Conservation (phyloP, 1,140 invertebrate genomes). For the Zaprionus ghesquierei region DNA sequence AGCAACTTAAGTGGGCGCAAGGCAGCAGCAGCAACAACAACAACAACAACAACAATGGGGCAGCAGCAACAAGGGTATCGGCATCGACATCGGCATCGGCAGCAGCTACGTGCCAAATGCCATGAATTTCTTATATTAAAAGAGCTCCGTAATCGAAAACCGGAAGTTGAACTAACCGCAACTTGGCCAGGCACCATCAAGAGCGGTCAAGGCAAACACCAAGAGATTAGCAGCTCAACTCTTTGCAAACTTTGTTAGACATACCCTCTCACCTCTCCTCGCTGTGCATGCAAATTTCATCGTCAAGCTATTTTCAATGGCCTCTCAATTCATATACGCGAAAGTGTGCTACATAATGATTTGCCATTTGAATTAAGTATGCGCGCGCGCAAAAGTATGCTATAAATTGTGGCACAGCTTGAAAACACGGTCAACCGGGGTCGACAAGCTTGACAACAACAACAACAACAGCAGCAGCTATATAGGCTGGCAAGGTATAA, state of each 20-base stretch:
- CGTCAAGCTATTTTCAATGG: conserved; percentile 38
- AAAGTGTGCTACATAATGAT: neutral
- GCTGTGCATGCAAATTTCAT: conserved; percentile 49
- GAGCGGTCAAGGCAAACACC: conserved; percentile 40
- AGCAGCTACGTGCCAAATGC: conserved; percentile 63
- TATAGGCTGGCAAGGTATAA: conserved; percentile 67
- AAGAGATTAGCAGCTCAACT: conserved; percentile 69
- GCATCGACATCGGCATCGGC: neutral
- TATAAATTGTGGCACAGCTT: conserved; percentile 28
- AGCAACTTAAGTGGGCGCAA: conserved; percentile 64
- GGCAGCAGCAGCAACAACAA: neutral
- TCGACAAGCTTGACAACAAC: conserved; percentile 19
- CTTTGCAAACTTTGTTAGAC: conserved; percentile 56
- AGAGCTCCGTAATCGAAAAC: conserved; percentile 72
- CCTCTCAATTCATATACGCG: conserved; percentile 45
- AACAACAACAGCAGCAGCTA: conserved; percentile 9
- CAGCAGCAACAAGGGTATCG: conserved; percentile 9
- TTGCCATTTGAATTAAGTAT: conserved; percentile 8
- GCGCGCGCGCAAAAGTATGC: conserved; percentile 48
- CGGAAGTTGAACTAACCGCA: conserved; percentile 66
- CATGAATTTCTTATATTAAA: conserved; percentile 76
- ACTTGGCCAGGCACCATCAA: conserved; percentile 39
- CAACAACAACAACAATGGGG: neutral
- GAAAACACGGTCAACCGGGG: conserved; percentile 59
- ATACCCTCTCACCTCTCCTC: neutral